A percentile compares a stretch with the other conserved stretches of the same genome.
Evolutionary conservation across 2,113 vertebrate species (phyloP).

Genomic region (Cairina moschata): DNA sequence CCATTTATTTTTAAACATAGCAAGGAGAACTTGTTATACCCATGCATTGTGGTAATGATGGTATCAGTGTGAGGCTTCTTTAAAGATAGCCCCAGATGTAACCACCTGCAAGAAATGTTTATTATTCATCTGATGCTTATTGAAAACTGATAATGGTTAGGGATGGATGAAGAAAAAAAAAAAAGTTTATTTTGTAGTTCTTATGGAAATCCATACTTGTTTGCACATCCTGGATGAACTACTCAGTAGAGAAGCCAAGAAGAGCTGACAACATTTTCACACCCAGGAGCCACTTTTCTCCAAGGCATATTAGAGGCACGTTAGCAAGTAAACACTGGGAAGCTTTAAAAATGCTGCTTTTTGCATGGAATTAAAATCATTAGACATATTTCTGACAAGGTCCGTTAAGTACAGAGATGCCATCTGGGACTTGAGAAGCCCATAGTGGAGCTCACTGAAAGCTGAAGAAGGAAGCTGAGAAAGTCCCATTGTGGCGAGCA

Average conservation of each 20-base stretch:
- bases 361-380: not conserved
- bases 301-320: not conserved
- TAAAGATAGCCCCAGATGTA: not conserved
- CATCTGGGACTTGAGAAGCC: not conserved
- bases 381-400: not conserved
- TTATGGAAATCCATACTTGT: not conserved
- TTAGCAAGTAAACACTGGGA: not conserved
- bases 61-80: not conserved
- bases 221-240: not conserved
- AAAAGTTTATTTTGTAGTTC: not conserved
- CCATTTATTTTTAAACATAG: not conserved
- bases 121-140: not conserved
- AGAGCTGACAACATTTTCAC: too few species aligned
- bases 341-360: not conserved
- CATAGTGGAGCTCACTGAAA: rapidly evolving
- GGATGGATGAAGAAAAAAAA: not conserved
- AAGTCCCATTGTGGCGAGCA: rapidly evolving
- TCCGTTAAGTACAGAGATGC: rapidly evolving
- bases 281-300: not conserved
- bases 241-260: not conserved
- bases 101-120: not conserved
- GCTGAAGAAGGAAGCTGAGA: not conserved
- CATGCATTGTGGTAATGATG: not conserved
- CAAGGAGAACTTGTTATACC: not conserved
- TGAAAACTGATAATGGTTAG: not conserved